phyloP scores from a whole-genome alignment of 2,797 vertebrate species.

The Lagodon rhomboides region DNA sequence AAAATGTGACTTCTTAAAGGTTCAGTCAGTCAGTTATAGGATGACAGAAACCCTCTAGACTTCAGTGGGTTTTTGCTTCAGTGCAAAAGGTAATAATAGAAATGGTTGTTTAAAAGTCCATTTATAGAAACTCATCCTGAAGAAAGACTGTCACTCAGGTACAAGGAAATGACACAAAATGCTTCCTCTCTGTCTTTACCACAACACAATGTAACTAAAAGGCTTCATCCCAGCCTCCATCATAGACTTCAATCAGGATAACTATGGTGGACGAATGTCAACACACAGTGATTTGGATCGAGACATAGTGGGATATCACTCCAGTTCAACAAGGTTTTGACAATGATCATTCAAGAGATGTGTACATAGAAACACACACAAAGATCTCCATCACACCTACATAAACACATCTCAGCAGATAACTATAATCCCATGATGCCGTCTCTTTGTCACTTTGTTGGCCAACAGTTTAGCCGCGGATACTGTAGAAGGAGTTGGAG shows the following conservation, averaged over 20 bases:
- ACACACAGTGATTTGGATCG: slow-evolving; percentile 11
- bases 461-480: background rate
- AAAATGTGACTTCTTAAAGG: background rate
- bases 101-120: too few relatives aligned
- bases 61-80: background rate
- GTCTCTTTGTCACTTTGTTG: slow-evolving; percentile 23
- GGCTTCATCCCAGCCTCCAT: background rate
- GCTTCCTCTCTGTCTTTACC: background rate
- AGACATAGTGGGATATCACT: background rate
- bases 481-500: too few relatives aligned
- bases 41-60: slow-evolving; percentile 9
- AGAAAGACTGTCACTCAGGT: slow-evolving; percentile 24
- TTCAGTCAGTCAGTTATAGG: slow-evolving; percentile 22
- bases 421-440: slow-evolving; percentile 34
- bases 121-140: slow-evolving; percentile 25
- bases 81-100: slow-evolving; percentile 19
- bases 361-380: background rate
- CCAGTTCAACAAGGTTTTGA: slow-evolving; percentile 13
- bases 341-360: background rate
- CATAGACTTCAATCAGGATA: slow-evolving; percentile 1
- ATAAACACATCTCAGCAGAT: slow-evolving; percentile 27
- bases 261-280: slow-evolving; percentile 4
- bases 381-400: background rate
- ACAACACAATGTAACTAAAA: background rate
- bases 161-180: slow-evolving; percentile 4